These are phyloP conservation scores for Prionailurus bengalensis DNA, from an alignment of 2,113 vertebrate genomes.

Conservation along the genomic window DNA sequence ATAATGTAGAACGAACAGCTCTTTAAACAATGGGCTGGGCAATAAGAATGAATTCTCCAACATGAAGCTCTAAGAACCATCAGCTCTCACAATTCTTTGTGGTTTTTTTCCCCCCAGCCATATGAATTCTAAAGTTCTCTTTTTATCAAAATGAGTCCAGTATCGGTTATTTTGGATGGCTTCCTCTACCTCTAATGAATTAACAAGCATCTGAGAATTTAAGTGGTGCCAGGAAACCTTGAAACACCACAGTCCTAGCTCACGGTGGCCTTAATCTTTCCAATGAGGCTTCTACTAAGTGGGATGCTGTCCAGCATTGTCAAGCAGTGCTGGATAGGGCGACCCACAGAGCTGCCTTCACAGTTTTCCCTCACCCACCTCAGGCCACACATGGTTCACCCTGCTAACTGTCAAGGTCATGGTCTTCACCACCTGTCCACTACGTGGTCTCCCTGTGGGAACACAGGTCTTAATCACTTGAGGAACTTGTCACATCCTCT, in stretches of 20 bases:
- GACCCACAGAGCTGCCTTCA: neutral
- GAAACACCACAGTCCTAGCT: neutral
- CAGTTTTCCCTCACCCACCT: neutral
- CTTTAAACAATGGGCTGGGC: neutral
- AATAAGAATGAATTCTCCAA: neutral
- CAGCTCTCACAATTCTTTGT: neutral
- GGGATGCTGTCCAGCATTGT: neutral
- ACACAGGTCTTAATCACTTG: neutral
- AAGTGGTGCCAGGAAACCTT: neutral
- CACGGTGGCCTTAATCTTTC: neutral
- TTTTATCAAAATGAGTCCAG: neutral
- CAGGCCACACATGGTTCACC: neutral
- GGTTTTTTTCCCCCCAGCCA: neutral
- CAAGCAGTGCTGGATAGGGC: neutral
- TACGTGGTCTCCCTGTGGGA: neutral
- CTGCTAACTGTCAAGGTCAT: neutral
- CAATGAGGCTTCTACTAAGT: neutral
- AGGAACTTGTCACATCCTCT: neutral
- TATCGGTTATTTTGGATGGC: neutral
- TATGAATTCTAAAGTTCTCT: slow-evolving; percentile 9
- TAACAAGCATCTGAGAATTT: neutral
- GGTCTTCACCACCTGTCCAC: neutral
- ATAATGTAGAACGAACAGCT: neutral
- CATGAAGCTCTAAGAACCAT: neutral
- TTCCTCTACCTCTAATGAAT: neutral